These are phyloP conservation scores for Tachystola acroxantha DNA, from an alignment of 2,888 invertebrate genomes.

Conservation along the genomic window DNA sequence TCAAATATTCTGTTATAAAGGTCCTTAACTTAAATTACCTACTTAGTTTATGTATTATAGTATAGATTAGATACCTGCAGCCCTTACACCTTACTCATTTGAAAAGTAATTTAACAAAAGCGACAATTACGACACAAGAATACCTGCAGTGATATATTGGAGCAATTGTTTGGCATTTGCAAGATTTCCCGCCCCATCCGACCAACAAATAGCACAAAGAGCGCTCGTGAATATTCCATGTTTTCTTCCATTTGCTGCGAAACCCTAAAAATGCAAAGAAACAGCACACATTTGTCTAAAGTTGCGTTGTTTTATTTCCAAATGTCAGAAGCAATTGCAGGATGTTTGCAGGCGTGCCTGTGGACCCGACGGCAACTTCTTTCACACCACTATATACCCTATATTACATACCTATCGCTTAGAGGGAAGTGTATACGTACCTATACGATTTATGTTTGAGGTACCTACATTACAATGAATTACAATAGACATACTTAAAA, in stretches of 20 bases:
- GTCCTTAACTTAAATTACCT: too few relatives aligned
- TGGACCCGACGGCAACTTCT: slow-evolving; percentile 17
- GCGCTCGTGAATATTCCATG: slow-evolving; percentile 7
- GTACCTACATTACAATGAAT: too few relatives aligned
- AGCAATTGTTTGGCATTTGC: not conserved
- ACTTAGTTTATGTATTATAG: too few relatives aligned
- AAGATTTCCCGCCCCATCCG: slow-evolving; percentile 2
- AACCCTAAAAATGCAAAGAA: slow-evolving; percentile 10
- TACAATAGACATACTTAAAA: too few relatives aligned
- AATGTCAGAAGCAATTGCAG: slow-evolving; percentile 14
- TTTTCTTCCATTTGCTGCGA: not conserved
- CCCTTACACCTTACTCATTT: too few relatives aligned
- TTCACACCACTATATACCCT: slow-evolving; percentile 25
- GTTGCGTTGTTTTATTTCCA: slow-evolving; percentile 17
- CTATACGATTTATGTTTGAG: too few relatives aligned
- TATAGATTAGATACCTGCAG: too few relatives aligned
- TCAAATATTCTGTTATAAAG: too few relatives aligned
- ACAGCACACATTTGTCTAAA: slow-evolving; percentile 11
- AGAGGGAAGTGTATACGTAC: too few relatives aligned
- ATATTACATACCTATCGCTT: too few relatives aligned
- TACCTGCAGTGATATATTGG: not conserved
- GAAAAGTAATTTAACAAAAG: too few relatives aligned
- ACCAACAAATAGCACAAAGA: not conserved
- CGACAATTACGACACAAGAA: too few relatives aligned
- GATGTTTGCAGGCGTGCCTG: slow-evolving; percentile 13